phyloP scores from a whole-genome alignment of 2,113 vertebrate species.

The Epinephelus fuscoguttatus region DNA sequence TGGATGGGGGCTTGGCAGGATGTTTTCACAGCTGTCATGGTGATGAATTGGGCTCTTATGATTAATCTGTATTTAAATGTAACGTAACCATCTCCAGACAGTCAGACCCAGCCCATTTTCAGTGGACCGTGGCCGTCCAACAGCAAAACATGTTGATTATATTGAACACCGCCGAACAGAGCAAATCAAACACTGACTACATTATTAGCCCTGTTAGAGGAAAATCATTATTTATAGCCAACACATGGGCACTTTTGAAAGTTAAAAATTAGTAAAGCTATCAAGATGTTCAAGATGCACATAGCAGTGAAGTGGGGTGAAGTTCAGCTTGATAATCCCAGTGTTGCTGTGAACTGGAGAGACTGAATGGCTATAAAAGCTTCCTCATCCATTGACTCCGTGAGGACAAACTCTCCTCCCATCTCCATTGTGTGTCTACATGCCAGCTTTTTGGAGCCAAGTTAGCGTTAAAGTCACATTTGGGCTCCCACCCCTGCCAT shows the following conservation, averaged over 20 bases:
- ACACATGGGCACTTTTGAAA: neutral
- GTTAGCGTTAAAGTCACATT: slow-evolving; percentile 58
- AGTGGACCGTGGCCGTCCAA: slow-evolving; percentile 62
- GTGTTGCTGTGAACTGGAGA: slow-evolving; percentile 46
- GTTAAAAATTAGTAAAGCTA: neutral
- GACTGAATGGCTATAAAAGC: slow-evolving; percentile 64
- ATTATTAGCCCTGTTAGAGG: slow-evolving; percentile 33
- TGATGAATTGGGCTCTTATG: slow-evolving; percentile 81
- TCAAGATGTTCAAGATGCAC: neutral
- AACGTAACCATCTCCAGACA: slow-evolving; percentile 78
- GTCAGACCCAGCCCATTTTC: slow-evolving; percentile 66
- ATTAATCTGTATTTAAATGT: slow-evolving; percentile 84
- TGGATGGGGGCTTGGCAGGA: slow-evolving; percentile 73
- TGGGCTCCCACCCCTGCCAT: slow-evolving; percentile 69
- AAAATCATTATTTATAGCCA: slow-evolving; percentile 25
- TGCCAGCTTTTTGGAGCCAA: slow-evolving; percentile 60
- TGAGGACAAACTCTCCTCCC: slow-evolving; percentile 68
- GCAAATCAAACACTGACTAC: slow-evolving; percentile 30
- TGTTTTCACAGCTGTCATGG: slow-evolving; percentile 81
- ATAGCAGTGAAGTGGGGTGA: neutral
- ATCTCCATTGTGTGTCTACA: slow-evolving; percentile 63
- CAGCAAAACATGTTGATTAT: slow-evolving; percentile 74
- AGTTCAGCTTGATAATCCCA: slow-evolving; percentile 41
- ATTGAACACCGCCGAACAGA: slow-evolving; percentile 46
- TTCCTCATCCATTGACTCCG: slow-evolving; percentile 58